These are phyloP conservation scores for Verasper variegatus DNA, from an alignment of 2,113 vertebrate genomes.

Conservation along the genomic window DNA sequence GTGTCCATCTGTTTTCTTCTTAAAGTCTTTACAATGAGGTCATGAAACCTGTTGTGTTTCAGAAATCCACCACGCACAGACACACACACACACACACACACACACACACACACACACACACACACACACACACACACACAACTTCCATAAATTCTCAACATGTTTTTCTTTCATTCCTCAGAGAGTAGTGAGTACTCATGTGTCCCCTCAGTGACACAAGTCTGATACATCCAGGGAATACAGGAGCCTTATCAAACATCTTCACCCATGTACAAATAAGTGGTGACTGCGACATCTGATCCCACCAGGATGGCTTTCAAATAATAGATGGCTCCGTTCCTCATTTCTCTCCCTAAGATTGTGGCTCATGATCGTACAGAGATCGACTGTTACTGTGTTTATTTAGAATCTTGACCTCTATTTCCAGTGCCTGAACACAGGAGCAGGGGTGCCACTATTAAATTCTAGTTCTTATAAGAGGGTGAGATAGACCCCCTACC, in stretches of 20 bases:
- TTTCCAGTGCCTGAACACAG: slow-evolving; percentile 15
- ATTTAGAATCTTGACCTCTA: slow-evolving; percentile 17
- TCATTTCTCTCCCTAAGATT: slow-evolving; percentile 11
- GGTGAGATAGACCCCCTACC: background rate
- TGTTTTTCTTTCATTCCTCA: slow-evolving; percentile 46
- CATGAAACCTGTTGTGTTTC: slow-evolving; percentile 6
- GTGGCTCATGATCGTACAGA: slow-evolving; percentile 25
- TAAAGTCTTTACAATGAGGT: background rate
- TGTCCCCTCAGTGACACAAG: slow-evolving; percentile 14
- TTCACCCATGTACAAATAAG: slow-evolving; percentile 46
- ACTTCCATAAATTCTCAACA: slow-evolving; percentile 69
- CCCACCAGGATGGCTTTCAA: slow-evolving; percentile 34
- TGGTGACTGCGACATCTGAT: slow-evolving; percentile 48
- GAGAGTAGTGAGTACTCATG: slow-evolving; percentile 3
- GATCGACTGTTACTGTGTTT: slow-evolving; percentile 32
- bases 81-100: too few relatives aligned
- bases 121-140: slow-evolving; percentile 42
- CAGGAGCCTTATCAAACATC: slow-evolving; percentile 40
- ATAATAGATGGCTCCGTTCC: slow-evolving; percentile 53
- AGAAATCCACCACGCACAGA: slow-evolving; percentile 6
- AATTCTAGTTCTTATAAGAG: background rate
- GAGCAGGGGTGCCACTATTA: background rate
- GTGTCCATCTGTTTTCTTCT: too few relatives aligned
- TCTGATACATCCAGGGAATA: slow-evolving; percentile 29
- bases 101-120: background rate